These are phyloP conservation scores for Leuciscus waleckii DNA, from an alignment of 2,797 vertebrate genomes.

Conservation along the genomic window DNA sequence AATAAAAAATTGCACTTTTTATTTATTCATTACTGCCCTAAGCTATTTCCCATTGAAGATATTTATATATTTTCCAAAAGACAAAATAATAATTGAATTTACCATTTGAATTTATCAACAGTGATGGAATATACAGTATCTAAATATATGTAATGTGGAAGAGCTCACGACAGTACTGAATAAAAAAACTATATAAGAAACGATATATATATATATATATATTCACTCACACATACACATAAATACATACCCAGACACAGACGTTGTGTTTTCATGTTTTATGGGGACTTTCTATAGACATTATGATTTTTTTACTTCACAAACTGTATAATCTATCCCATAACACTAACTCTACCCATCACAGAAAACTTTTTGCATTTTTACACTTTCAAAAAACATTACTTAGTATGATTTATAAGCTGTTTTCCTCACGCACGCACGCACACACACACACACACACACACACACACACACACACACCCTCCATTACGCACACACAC, in stretches of 20 bases:
- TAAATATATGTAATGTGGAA: not conserved
- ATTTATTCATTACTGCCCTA: no score
- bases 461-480: no score
- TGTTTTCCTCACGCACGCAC: no score
- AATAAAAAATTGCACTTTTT: no score
- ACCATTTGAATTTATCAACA: no score
- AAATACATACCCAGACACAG: no score
- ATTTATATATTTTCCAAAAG: not conserved
- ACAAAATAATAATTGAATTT: not conserved
- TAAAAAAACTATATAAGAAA: not conserved
- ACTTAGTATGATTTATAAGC: no score
- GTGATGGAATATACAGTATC: not conserved
- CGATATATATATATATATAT: no score
- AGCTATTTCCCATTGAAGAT: not conserved
- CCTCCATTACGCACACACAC: no score
- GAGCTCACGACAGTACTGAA: not conserved
- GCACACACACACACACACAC: no score
- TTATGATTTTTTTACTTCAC: not conserved
- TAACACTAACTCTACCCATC: not conserved
- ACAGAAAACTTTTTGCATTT: not conserved
- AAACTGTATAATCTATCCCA: not conserved
- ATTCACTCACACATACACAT: no score
- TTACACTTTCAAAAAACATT: not conserved
- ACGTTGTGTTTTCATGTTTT: not conserved
- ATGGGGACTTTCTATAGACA: not conserved